Evolutionary conservation across 2,888 invertebrate species (phyloP).

Genomic region (Tetranychus truncatus): DNA sequence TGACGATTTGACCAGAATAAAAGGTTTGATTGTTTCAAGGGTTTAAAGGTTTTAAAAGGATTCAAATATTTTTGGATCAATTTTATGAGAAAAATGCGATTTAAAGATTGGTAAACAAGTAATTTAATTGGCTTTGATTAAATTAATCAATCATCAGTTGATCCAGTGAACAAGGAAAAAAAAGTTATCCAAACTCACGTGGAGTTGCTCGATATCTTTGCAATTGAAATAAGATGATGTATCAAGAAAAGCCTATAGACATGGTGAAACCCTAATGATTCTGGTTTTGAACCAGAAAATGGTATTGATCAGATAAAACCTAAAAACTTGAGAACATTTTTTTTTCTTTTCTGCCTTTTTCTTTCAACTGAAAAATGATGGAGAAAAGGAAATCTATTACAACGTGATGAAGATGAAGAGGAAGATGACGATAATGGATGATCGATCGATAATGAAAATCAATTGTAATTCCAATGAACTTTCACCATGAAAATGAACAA

Average conservation of each 20-base stretch:
- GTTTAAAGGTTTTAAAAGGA: too few species aligned
- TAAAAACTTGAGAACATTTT: neutral
- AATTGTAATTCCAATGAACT: neutral
- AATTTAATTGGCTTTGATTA: neutral
- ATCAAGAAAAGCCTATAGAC: neutral
- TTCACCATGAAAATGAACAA: neutral
- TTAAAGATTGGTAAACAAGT: too few species aligned
- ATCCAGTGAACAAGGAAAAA: neutral
- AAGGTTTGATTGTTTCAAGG: too few species aligned
- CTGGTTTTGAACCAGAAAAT: neutral
- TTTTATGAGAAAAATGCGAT: too few species aligned
- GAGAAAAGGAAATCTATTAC: neutral
- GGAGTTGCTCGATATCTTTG: neutral
- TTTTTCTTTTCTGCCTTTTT: neutral
- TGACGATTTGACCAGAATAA: too few species aligned
- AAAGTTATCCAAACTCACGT: neutral
- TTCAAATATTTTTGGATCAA: too few species aligned
- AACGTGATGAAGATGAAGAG: neutral
- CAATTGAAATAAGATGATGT: neutral
- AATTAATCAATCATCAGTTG: neutral
- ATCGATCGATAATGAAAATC: neutral
- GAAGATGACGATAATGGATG: neutral
- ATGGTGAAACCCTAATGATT: neutral
- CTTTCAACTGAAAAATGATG: neutral
- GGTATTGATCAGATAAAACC: neutral